Percentiles rank a stretch among this genome's conserved stretches.
Evolutionary conservation across 2,888 invertebrate genomes (phyloP).

Genomic region (Mimas tiliae): DNA sequence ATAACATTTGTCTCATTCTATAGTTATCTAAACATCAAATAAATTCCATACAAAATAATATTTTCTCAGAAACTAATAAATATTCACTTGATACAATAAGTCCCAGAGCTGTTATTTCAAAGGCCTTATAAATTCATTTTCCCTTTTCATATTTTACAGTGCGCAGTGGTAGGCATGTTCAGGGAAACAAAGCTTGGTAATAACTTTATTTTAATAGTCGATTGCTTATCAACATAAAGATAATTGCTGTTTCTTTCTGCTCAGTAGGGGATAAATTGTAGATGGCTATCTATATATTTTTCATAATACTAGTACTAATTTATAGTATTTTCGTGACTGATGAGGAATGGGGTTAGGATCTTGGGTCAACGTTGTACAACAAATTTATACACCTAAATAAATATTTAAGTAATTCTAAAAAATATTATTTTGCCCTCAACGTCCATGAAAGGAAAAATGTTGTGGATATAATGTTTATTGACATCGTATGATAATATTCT

Average conservation of each 20-base stretch:
- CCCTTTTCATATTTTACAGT: conserved; percentile 25
- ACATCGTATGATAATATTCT: too few species aligned
- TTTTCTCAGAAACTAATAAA: background rate
- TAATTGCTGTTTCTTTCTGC: conserved; percentile 23
- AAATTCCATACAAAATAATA: background rate
- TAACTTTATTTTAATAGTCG: conserved; percentile 19
- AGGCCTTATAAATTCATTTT: conserved; percentile 24
- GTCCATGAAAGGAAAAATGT: too few species aligned
- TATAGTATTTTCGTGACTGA: background rate
- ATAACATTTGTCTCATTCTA: too few species aligned
- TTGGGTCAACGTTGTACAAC: background rate
- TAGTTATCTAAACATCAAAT: background rate
- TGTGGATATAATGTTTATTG: too few species aligned
- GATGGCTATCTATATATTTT: conserved; percentile 11
- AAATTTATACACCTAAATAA: background rate
- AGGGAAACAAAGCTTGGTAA: conserved; percentile 20
- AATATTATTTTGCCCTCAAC: too few species aligned
- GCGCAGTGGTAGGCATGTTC: conserved; percentile 34
- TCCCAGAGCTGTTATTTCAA: background rate
- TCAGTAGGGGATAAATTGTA: conserved; percentile 14
- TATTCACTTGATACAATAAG: background rate
- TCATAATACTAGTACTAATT: background rate
- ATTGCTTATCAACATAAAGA: conserved; percentile 19
- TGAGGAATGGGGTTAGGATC: background rate
- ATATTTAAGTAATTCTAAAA: background rate